Evolutionary conservation across 2,888 invertebrate genomes (phyloP), one percentile per base, ranked within the genome.

Genomic region (Andricus quercusramuli): DNA sequence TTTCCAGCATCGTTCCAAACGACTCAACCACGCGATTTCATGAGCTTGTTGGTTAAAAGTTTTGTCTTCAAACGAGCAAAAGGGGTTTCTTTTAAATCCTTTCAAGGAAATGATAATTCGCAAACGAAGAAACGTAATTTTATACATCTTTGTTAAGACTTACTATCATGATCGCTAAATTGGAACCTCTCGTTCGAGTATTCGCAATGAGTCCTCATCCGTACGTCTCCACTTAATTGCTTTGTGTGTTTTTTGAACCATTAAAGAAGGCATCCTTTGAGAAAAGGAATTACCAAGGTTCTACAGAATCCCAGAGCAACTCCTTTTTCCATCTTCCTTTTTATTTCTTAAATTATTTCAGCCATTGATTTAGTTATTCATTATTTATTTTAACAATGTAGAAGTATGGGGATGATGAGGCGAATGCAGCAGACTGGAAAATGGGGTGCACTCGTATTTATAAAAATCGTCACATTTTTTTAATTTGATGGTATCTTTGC

Each of bases 11-110:
- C 11, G 56, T 74, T 74, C 17, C 8, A 13, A 29, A 29, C 6
- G 29, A 29, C 64, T 62, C 51, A 70, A 3, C 67, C 44, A 70
- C 32, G 20, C 32, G 29, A 32, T 47, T 70, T 32, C 44, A 44
- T 68, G 67, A 41, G 29, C 66, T 11, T 67, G n/a, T 67, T 67
- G 67, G 56, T 74, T 74, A 37, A 37, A 74, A 59, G 56, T 74
- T 13, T 56, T 11, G n/a, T 3, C 56, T 32, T 29, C 20, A 32
- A 59, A 56, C 15, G 47, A 51, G 47, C 70, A 74, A 56, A 64
- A 22, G n/a, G 9, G 3, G 32, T 56, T 51, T 56, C 20, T 56
- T 56, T 37, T 37, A 59, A 74, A 29, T 56, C 56, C 20, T n/a
- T 74, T 74, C 56, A 22, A 59, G 37, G 74, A 74, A 74, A 22